phyloP scores from a whole-genome alignment of 1,140 invertebrate genomes.

The Aleiodes sp. region DNA sequence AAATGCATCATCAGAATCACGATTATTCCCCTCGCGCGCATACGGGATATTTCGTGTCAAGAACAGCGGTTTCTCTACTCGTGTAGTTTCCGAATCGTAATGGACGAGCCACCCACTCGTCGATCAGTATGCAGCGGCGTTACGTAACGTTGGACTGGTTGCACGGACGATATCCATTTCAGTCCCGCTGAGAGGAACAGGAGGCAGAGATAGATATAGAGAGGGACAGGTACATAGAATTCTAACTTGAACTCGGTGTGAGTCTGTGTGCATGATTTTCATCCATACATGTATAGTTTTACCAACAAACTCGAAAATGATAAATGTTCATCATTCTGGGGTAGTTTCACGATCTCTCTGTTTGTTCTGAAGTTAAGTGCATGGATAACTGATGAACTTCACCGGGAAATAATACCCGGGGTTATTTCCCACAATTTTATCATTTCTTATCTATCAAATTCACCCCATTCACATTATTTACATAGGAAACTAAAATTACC shows the following conservation, averaged over 20 bases:
- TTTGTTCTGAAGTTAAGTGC: constrained; percentile 38
- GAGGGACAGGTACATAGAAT: background rate
- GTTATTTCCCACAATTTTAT: background rate
- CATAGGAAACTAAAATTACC: too few species aligned
- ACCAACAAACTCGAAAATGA: background rate
- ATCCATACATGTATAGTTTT: background rate
- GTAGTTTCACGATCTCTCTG: constrained; percentile 17
- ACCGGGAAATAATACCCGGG: constrained; percentile 40
- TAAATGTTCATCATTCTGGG: constrained; percentile 38
- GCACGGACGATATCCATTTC: constrained; percentile 28
- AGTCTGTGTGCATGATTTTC: constrained; percentile 3
- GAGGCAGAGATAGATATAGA: background rate
- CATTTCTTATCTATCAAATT: background rate
- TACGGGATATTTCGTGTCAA: constrained; percentile 26
- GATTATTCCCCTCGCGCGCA: constrained; percentile 25
- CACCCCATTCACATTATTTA: background rate
- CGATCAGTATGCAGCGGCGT: constrained; percentile 33
- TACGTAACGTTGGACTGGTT: constrained; percentile 29
- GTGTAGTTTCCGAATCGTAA: constrained; percentile 35
- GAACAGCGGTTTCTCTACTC: constrained; percentile 28
- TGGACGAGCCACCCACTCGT: constrained; percentile 27
- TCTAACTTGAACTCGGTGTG: constrained; percentile 1
- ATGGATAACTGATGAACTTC: constrained; percentile 49
- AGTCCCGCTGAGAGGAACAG: constrained; percentile 8
- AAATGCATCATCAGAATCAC: constrained; percentile 25